Evolutionary conservation across 2,888 invertebrate genomes (phyloP), one percentile per base, ranked within the genome.

Genomic region (Pterostichus niger): DNA sequence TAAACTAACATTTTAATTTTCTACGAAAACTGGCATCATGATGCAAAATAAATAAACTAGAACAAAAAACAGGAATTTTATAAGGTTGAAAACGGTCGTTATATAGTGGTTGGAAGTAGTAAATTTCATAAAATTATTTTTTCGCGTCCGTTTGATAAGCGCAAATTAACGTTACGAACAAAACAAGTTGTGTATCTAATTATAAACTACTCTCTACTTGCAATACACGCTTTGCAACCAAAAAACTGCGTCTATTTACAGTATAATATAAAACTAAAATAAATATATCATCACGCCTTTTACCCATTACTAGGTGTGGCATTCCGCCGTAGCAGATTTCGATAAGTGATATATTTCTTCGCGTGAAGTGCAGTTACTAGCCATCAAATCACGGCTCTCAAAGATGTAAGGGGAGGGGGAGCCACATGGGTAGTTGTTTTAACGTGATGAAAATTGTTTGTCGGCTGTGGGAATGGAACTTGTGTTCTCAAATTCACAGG

Each of bases 81-180:
- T 6, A 52, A 52, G 0, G 4, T 52, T 11, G 2, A 52, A 52
- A 52, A 52, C 13, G 52, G 5, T 52, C 13, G 13, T 52, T 52
- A 52, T 40, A 40, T 52, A n/a, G 52, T 2, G 3, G 52, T 52
- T 52, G 52, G 52, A 52, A 52, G 52, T 52, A 52, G 52, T 13
- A 52, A 13, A 52, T 52, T 52, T 52, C 10, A 52, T 52, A 13
- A 52, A 52, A 52, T 52, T 6, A 52, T 52, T 6, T 52, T 52
- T 52, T 52, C 2, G 10, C 52, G 13, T 52, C 52, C 52, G 52
- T 52, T n/a, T 52, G 52, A 52, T 52, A 52, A 52, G 52, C 52
- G 52, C 13, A 52, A 52, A 52, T 52, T 52, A 52, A 52, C 3
- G n/a, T 52, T 52, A 10, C n/a, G 13, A 52, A 10, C 52, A 52